Conservation (phyloP, 2,797 vertebrate species). For the Eptatretus atami region DNA sequence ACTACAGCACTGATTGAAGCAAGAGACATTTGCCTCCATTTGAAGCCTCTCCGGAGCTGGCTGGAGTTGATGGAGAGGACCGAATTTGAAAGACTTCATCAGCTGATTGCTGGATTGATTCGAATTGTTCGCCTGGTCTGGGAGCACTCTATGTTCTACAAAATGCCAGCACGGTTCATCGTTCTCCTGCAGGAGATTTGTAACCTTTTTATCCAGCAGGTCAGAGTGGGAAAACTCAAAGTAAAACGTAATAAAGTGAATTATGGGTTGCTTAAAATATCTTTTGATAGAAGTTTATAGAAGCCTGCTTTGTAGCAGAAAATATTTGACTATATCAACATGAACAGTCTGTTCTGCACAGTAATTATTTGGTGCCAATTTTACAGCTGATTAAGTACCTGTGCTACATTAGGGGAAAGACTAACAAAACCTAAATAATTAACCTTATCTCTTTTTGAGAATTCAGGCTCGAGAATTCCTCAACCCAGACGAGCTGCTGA, state of each 20-base stretch:
- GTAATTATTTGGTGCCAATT: too few relatives aligned
- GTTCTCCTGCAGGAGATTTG: constrained; percentile 50
- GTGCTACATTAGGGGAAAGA: too few relatives aligned
- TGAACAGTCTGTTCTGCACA: too few relatives aligned
- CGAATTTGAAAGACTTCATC: constrained; percentile 29
- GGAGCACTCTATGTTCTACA: constrained; percentile 36
- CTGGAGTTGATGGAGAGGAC: constrained; percentile 27
- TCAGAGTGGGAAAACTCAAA: constrained; percentile 9
- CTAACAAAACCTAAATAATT: too few relatives aligned
- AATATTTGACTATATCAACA: too few relatives aligned
- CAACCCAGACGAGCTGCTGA: constrained; percentile 44
- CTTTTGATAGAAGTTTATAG: too few relatives aligned
- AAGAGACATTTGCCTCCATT: constrained; percentile 26
- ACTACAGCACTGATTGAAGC: constrained; percentile 37
- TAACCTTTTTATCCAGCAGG: constrained; percentile 59
- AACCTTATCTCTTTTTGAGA: too few relatives aligned
- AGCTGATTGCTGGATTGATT: constrained; percentile 25
- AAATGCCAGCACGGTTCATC: constrained; percentile 21
- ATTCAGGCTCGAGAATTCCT: constrained; percentile 30
- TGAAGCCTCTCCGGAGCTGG: constrained; percentile 25
- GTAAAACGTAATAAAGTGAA: too few relatives aligned
- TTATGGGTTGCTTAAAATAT: too few relatives aligned
- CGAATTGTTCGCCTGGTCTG: constrained; percentile 48
- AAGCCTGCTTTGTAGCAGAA: too few relatives aligned
- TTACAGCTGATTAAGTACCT: too few relatives aligned